phyloP scores from a whole-genome alignment of 2,797 vertebrate genomes.

The Muscicapa striata region DNA sequence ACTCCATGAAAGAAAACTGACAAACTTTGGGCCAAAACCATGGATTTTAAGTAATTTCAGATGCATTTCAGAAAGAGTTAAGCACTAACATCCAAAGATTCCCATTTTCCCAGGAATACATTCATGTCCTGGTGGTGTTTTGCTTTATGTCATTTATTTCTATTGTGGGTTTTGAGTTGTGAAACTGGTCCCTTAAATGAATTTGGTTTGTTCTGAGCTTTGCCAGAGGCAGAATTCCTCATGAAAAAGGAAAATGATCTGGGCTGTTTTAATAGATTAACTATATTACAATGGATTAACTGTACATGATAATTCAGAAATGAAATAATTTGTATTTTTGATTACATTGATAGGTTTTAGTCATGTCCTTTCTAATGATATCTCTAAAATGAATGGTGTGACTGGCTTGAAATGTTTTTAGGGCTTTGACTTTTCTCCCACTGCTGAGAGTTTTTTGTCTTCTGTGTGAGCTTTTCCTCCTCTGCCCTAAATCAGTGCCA shows the following conservation, averaged over 20 bases:
- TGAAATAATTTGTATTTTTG: not conserved
- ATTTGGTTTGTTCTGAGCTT: not conserved
- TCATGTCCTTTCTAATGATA: accelerated
- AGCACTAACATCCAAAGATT: not conserved
- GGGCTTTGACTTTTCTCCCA: not conserved
- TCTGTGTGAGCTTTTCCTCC: not conserved
- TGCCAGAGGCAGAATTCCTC: not conserved
- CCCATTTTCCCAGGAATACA: not conserved
- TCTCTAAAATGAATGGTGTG: not conserved
- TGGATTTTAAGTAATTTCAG: not conserved
- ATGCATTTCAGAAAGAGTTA: not conserved
- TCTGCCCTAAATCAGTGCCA: not conserved
- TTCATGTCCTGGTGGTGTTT: not conserved
- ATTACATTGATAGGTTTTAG: not conserved
- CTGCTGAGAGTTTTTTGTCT: not conserved
- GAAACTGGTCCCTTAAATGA: not conserved
- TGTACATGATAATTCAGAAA: not conserved
- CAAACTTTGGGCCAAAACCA: not conserved
- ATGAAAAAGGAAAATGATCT: not conserved
- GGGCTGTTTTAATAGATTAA: not conserved
- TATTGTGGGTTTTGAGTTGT: not conserved
- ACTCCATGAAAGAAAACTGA: not conserved
- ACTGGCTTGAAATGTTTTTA: not conserved
- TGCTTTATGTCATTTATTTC: not conserved
- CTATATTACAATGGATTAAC: no score